Conservation (phyloP, 2,888 invertebrate genomes). For the Corbicula japonica region DNA sequence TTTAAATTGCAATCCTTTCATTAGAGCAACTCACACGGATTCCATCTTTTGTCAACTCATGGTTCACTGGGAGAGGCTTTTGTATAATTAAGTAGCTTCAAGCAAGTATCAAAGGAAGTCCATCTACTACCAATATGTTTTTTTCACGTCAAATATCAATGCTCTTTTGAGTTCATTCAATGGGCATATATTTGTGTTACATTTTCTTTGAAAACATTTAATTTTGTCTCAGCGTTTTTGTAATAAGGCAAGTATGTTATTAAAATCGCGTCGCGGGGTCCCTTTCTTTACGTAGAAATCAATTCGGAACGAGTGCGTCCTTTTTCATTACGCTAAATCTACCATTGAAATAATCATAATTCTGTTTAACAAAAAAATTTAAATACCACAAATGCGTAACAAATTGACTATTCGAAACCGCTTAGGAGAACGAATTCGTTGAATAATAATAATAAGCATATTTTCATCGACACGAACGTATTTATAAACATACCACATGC, state of each 20-base stretch:
- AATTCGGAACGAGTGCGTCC: constrained; percentile 48
- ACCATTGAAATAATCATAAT: constrained; percentile 30
- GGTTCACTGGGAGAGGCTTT: constrained; percentile 23
- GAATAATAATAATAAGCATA: constrained; percentile 16
- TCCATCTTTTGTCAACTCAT: constrained; percentile 43
- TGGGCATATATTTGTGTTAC: constrained; percentile 38
- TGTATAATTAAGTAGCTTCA: constrained; percentile 46
- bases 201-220: constrained; percentile 43
- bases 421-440: neutral
- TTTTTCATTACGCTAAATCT: constrained; percentile 18
- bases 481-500: too few relatives aligned
- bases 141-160: constrained; percentile 21
- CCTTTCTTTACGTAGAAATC: constrained; percentile 50
- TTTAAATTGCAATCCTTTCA: constrained; percentile 38
- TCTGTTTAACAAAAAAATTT: constrained; percentile 26
- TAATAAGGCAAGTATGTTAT: constrained; percentile 52
- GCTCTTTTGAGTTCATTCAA: constrained; percentile 35
- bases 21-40: constrained; percentile 29
- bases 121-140: constrained; percentile 36
- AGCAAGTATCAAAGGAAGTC: constrained; percentile 28
- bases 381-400: constrained; percentile 44
- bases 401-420: constrained; percentile 32
- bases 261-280: constrained; percentile 49
- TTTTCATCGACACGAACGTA: constrained; percentile 15
- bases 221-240: constrained; percentile 34